Evolutionary conservation across 2,888 invertebrate species (phyloP).

Genomic region (Tachystola acroxantha): DNA sequence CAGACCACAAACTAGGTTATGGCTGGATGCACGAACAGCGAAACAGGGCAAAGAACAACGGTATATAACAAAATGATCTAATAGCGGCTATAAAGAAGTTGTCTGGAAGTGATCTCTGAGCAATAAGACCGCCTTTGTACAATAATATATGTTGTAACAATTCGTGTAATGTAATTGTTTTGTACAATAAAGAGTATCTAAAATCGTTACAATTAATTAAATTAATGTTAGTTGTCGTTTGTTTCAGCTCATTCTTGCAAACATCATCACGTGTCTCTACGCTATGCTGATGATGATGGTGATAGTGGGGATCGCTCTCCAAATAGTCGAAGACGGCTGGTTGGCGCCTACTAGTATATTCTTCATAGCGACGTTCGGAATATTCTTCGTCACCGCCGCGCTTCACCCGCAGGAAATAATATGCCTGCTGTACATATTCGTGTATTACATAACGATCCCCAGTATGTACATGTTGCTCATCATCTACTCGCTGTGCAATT

Average conservation of each 20-base stretch:
- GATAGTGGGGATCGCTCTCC: conserved; percentile 86
- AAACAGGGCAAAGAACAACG: no score
- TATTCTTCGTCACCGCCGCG: conserved; percentile 81
- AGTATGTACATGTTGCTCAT: conserved; percentile 96
- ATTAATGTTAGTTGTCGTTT: no score
- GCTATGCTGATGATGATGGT: conserved; percentile 93
- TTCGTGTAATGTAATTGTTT: no score
- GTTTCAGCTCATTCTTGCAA: conserved; percentile 84
- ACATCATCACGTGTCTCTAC: conserved; percentile 86
- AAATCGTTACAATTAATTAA: no score
- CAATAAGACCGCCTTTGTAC: no score
- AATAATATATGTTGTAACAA: no score
- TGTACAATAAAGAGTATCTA: no score
- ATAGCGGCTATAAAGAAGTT: no score
- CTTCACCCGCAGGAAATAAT: conserved; percentile 88
- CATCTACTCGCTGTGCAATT: conserved; percentile 94
- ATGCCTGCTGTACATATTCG: conserved; percentile 85
- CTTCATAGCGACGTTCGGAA: conserved; percentile 84
- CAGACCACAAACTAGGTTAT: no score
- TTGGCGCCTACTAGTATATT: conserved; percentile 91
- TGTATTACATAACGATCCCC: conserved; percentile 93
- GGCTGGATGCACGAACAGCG: no score
- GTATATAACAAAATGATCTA: no score
- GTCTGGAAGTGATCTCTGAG: no score
- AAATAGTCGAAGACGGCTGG: conserved; percentile 88